phyloP scores from a whole-genome alignment of 2,797 vertebrate species.

The Erethizon dorsatum region DNA sequence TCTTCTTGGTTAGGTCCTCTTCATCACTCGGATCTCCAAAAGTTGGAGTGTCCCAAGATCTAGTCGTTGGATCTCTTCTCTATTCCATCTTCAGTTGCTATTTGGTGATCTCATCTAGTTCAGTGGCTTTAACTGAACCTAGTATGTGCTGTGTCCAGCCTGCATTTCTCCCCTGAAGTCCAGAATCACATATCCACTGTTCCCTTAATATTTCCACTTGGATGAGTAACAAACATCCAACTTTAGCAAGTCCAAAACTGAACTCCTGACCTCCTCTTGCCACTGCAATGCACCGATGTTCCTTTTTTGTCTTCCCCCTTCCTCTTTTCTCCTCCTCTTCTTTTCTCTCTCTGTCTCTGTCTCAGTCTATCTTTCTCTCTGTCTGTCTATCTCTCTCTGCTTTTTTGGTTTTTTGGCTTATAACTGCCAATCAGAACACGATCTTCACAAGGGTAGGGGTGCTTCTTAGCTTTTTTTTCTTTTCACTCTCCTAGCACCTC shows the following conservation, averaged over 20 bases:
- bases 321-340: neutral
- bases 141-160: no score
- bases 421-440: neutral
- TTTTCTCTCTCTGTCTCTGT: neutral
- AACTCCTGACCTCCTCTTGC: conserved; percentile 1
- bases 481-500: neutral
- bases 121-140: no score
- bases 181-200: no score
- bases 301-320: neutral
- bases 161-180: no score
- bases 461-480: neutral
- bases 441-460: neutral
- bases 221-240: neutral
- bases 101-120: no score
- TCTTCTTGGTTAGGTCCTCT: neutral
- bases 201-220: neutral
- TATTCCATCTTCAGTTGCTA: no score
- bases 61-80: no score
- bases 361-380: neutral
- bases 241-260: conserved; percentile 11
- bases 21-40: neutral
- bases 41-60: no score
- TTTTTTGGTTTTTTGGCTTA: neutral
- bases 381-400: neutral
- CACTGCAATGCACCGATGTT: neutral